Evolutionary conservation across 1,140 invertebrate genomes (phyloP).

Genomic region (Eumaeus atala): DNA sequence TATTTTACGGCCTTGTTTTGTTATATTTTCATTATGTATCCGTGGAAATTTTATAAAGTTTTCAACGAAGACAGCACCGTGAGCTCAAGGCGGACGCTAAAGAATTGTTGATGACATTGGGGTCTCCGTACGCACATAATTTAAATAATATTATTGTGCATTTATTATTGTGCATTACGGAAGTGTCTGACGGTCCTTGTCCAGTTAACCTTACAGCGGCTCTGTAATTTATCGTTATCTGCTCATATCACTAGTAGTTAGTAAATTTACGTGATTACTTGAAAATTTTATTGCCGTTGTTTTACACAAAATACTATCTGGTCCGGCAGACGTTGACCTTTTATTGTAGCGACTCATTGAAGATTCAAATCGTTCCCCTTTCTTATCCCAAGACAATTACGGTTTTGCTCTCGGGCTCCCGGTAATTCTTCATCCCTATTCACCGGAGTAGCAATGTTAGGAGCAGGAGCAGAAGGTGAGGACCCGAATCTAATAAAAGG

Average conservation of each 20-base stretch:
- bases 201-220: slow-evolving; percentile 55
- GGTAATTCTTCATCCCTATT: too few relatives aligned
- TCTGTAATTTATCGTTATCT: slow-evolving; percentile 32
- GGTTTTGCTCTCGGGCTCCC: too few relatives aligned
- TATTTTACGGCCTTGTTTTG: not conserved
- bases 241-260: slow-evolving; percentile 7
- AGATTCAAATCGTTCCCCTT: too few relatives aligned
- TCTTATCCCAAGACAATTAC: too few relatives aligned
- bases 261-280: slow-evolving; percentile 12
- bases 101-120: slow-evolving; percentile 63
- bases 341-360: too few relatives aligned
- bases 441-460: too few relatives aligned
- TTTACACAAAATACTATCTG: too few relatives aligned
- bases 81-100: slow-evolving; percentile 49
- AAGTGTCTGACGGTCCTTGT: slow-evolving; percentile 44
- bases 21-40: slow-evolving; percentile 4
- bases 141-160: slow-evolving; percentile 54
- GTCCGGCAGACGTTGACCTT: too few relatives aligned
- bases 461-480: too few relatives aligned
- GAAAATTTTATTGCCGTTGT: too few relatives aligned
- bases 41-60: slow-evolving; percentile 2
- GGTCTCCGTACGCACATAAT: slow-evolving; percentile 42
- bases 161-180: slow-evolving; percentile 49
- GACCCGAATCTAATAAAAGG: not conserved
- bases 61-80: not conserved